phyloP scores from a whole-genome alignment of 2,113 vertebrate genomes.

The Arenaria interpres region DNA sequence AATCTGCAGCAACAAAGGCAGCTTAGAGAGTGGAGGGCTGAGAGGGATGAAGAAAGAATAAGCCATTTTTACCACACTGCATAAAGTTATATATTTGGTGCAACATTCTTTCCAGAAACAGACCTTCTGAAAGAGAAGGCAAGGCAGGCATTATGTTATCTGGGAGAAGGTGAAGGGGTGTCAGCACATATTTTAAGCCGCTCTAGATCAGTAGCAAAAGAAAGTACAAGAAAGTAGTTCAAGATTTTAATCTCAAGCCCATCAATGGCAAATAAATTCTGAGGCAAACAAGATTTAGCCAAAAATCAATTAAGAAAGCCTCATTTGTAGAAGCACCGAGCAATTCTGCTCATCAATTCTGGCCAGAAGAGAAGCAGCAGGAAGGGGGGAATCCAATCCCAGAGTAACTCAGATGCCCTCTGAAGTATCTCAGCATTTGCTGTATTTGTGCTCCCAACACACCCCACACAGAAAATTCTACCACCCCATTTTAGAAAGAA shows the following conservation, averaged over 20 bases:
- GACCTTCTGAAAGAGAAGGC: background rate
- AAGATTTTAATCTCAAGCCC: background rate
- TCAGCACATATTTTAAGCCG: background rate
- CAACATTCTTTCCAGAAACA: background rate
- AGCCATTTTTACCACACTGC: background rate
- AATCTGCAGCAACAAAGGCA: background rate
- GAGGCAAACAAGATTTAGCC: background rate
- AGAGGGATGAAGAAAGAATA: background rate
- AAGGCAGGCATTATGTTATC: background rate
- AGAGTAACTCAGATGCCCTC: background rate
- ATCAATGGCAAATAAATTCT: background rate
- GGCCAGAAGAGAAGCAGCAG: background rate
- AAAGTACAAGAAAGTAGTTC: background rate
- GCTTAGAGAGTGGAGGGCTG: background rate
- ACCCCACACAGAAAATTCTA: background rate
- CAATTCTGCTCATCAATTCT: background rate
- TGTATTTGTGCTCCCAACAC: background rate
- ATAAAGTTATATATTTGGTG: background rate
- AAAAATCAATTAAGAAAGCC: background rate
- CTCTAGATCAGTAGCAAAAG: background rate
- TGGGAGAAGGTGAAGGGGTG: background rate
- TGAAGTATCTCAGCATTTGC: background rate
- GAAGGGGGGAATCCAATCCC: background rate
- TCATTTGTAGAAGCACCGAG: background rate
- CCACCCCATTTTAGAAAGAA: background rate